A percentile compares a stretch with the other conserved stretches of the same genome.
Evolutionary conservation across 1,140 invertebrate species (phyloP).

Genomic region (Psilanteris sp.): DNA sequence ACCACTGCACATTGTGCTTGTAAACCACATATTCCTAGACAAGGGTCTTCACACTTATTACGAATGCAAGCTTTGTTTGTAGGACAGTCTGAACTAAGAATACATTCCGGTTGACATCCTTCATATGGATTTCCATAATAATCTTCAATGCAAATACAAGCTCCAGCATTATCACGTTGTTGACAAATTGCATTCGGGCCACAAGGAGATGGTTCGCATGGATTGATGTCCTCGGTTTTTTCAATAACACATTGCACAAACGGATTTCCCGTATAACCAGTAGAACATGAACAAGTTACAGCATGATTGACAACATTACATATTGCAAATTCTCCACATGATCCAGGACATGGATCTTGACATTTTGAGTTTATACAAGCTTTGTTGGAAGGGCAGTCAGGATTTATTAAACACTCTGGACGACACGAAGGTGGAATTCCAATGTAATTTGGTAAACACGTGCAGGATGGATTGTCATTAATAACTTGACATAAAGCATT

Average conservation of each 20-base stretch:
- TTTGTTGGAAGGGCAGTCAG: slow-evolving; percentile 86
- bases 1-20: slow-evolving; percentile 82
- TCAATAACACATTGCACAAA: slow-evolving; percentile 82
- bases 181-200: slow-evolving; percentile 81
- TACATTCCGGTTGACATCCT: slow-evolving; percentile 82
- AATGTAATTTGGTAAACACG: slow-evolving; percentile 85
- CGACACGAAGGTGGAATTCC: slow-evolving; percentile 87
- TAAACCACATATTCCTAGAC: slow-evolving; percentile 81
- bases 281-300: slow-evolving; percentile 86
- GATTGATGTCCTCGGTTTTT: slow-evolving; percentile 73
- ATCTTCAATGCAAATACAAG: slow-evolving; percentile 80
- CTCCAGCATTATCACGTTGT: slow-evolving; percentile 79
- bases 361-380: slow-evolving; percentile 89
- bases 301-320: slow-evolving; percentile 88
- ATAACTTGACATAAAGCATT: slow-evolving; percentile 85
- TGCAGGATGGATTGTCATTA: slow-evolving; percentile 84
- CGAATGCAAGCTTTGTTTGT: slow-evolving; percentile 82
- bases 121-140: slow-evolving; percentile 81
- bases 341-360: slow-evolving; percentile 87
- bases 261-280: slow-evolving; percentile 89
- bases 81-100: slow-evolving; percentile 82
- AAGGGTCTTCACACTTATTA: slow-evolving; percentile 83
- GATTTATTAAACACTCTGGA: slow-evolving; percentile 88
- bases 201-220: slow-evolving; percentile 82
- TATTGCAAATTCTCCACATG: slow-evolving; percentile 88